These are phyloP conservation scores for Atherinosoma microstoma DNA, from an alignment of 2,797 vertebrate genomes.

Conservation along the genomic window DNA sequence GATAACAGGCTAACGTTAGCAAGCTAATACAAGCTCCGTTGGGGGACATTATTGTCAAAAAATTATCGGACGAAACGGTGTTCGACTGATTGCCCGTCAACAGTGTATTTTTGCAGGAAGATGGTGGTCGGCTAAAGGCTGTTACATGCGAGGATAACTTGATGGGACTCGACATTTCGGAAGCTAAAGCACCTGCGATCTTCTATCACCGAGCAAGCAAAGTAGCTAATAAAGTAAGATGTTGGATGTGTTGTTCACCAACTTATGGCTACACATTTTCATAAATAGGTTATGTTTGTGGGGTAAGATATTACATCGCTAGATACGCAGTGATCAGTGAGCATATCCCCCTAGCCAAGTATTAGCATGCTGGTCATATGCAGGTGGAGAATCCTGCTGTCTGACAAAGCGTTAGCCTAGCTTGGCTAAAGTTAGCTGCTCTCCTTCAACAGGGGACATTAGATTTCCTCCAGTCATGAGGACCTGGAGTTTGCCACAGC, in stretches of 20 bases:
- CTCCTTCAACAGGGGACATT: slow-evolving; percentile 57
- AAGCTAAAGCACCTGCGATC: slow-evolving; percentile 58
- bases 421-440: slow-evolving; percentile 66
- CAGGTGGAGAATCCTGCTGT: slow-evolving; percentile 21
- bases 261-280: slow-evolving; percentile 13
- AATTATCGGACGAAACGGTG: slow-evolving; percentile 23
- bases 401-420: slow-evolving; percentile 77
- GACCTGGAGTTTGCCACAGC: not conserved
- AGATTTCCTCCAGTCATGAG: slow-evolving; percentile 8
- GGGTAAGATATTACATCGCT: not conserved
- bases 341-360: not conserved
- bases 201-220: slow-evolving; percentile 49
- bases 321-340: not conserved
- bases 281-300: not conserved
- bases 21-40: slow-evolving; percentile 50
- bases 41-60: slow-evolving; percentile 41
- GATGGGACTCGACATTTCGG: slow-evolving; percentile 54
- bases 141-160: slow-evolving; percentile 29
- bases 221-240: slow-evolving; percentile 74
- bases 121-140: slow-evolving; percentile 9
- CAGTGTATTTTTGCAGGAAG: not conserved
- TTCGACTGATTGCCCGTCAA: slow-evolving; percentile 17
- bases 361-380: slow-evolving; percentile 6
- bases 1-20: slow-evolving; percentile 71
- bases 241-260: slow-evolving; percentile 40